Percentiles rank a stretch among this genome's conserved stretches.
Conservation (phyloP, 2,797 vertebrate genomes). For the Phrynocephalus vlangalii region DNA sequence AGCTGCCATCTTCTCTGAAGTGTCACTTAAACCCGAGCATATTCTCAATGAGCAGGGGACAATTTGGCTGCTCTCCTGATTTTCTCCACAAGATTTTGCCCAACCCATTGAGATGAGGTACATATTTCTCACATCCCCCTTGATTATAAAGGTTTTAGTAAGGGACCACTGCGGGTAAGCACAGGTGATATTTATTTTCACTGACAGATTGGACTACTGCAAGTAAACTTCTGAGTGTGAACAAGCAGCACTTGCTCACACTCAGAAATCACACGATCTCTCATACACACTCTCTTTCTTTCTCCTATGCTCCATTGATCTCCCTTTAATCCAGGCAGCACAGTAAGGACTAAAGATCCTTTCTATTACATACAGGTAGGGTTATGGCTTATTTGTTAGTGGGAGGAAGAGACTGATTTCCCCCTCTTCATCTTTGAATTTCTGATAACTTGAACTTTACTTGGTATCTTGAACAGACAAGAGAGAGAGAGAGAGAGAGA, state of each 20-base stretch:
- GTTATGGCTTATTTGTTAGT: slow-evolving; percentile 65
- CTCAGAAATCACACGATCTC: slow-evolving; percentile 62
- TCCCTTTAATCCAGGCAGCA: slow-evolving; percentile 69
- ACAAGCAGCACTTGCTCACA: slow-evolving; percentile 24
- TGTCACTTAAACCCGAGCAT: slow-evolving; percentile 54
- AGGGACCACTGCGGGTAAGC: slow-evolving; percentile 56
- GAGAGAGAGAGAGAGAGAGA: too few species aligned
- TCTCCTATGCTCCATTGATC: slow-evolving; percentile 55
- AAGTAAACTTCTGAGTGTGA: slow-evolving; percentile 60
- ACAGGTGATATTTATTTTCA: slow-evolving; percentile 39
- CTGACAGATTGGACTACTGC: slow-evolving; percentile 35
- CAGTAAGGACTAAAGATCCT: slow-evolving; percentile 68
- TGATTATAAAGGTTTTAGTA: slow-evolving; percentile 36
- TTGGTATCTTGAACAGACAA: slow-evolving; percentile 45
- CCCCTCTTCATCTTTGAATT: slow-evolving; percentile 18
- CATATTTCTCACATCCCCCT: slow-evolving; percentile 44
- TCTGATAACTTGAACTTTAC: slow-evolving; percentile 59
- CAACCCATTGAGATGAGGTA: neutral
- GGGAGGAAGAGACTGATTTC: slow-evolving; percentile 50
- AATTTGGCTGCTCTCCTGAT: slow-evolving; percentile 45
- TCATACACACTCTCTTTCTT: slow-evolving; percentile 15
- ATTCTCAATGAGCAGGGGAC: slow-evolving; percentile 52
- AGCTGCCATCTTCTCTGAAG: slow-evolving; percentile 54
- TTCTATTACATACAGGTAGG: slow-evolving; percentile 71
- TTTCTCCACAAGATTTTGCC: slow-evolving; percentile 49